A percentile compares a stretch with the other conserved stretches of the same genome.
phyloP scores from a whole-genome alignment of 1,140 invertebrate species.

The Diorhabda elongata region DNA sequence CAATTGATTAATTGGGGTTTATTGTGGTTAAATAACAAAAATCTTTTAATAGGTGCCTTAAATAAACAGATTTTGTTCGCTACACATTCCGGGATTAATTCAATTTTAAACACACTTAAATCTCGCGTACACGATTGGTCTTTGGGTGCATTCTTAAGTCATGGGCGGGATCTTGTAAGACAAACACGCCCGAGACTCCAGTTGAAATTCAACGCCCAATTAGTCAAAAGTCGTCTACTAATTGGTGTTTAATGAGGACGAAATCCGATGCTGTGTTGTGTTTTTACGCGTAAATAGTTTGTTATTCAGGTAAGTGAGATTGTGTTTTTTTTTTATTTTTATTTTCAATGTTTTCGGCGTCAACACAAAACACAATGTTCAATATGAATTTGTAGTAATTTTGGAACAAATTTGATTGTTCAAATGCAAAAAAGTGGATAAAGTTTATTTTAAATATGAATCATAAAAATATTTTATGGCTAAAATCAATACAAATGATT shows the following conservation, averaged over 20 bases:
- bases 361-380: too few species aligned
- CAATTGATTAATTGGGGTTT: too few species aligned
- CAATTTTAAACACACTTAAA: conserved; percentile 2
- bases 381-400: too few species aligned
- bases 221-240: conserved; percentile 19
- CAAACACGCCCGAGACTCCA: conserved; percentile 22
- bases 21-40: too few species aligned
- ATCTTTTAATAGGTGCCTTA: too few species aligned
- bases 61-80: too few species aligned
- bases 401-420: too few species aligned
- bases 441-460: too few species aligned
- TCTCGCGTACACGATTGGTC: neutral
- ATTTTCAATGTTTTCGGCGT: neutral
- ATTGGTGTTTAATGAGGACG: conserved; percentile 10
- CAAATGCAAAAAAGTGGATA: too few species aligned
- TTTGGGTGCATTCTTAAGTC: conserved; percentile 26
- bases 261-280: neutral
- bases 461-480: too few species aligned
- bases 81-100: neutral
- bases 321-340: neutral
- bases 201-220: conserved; percentile 26
- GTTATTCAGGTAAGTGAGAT: conserved; percentile 6
- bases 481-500: too few species aligned
- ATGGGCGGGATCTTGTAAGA: conserved; percentile 23
- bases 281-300: conserved; percentile 5